Evolutionary conservation across 2,888 invertebrate genomes (phyloP).

Genomic region (Ganaspis brasiliensis): DNA sequence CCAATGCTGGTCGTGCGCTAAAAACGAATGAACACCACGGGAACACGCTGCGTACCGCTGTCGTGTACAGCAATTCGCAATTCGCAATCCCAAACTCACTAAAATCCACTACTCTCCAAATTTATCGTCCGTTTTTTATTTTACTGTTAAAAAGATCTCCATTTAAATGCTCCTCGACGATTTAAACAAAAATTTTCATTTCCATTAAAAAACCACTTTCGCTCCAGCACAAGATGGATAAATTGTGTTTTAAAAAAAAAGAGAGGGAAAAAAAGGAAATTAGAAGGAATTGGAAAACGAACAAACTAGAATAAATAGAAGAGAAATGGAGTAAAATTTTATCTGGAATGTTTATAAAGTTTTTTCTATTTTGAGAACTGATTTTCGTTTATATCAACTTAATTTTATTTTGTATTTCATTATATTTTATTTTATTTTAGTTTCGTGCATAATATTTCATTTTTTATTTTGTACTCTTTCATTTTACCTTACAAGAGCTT

Average conservation of each 20-base stretch:
- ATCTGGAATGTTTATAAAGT: too few relatives aligned
- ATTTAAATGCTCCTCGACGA: neutral
- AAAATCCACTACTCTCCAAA: conserved; percentile 29
- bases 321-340: too few relatives aligned
- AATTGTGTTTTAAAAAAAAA: neutral
- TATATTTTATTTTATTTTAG: too few relatives aligned
- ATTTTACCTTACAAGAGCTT: too few relatives aligned
- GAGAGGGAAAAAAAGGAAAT: neutral
- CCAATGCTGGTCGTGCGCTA: conserved; percentile 60
- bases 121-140: conserved; percentile 14
- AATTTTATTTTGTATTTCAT: too few relatives aligned
- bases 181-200: neutral
- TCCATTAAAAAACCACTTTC: neutral
- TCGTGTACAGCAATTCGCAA: conserved; percentile 65
- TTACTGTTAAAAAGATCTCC: neutral
- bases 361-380: too few relatives aligned
- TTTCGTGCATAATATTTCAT: too few relatives aligned
- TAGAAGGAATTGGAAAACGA: too few relatives aligned
- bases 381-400: too few relatives aligned
- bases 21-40: conserved; percentile 71
- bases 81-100: conserved; percentile 48
- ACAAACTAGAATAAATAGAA: too few relatives aligned
- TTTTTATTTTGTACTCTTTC: too few relatives aligned
- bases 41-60: conserved; percentile 65
- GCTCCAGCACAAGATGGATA: neutral